phyloP scores from a whole-genome alignment of 2,888 invertebrate species.

The Agrochola lychnidis region DNA sequence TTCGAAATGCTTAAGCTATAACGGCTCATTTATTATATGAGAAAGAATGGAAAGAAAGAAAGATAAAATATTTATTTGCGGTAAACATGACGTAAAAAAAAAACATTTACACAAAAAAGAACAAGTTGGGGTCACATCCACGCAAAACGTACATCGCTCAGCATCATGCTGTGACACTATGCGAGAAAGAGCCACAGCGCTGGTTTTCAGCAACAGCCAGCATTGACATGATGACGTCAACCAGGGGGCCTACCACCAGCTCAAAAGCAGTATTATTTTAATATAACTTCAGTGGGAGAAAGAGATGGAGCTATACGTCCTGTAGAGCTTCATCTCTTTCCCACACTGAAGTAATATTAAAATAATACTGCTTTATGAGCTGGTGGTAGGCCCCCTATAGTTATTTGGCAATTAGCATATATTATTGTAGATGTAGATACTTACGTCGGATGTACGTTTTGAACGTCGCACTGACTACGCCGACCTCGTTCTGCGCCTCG shows the following conservation, averaged over 20 bases:
- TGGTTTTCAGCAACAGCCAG: background rate
- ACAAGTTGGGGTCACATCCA: too few species aligned
- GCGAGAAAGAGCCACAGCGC: background rate
- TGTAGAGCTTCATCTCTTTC: too few species aligned
- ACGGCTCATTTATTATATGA: background rate
- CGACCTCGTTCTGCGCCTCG: slow-evolving; percentile 44
- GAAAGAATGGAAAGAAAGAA: background rate
- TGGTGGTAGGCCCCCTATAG: too few species aligned
- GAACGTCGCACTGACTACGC: slow-evolving; percentile 24
- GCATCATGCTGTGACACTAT: background rate
- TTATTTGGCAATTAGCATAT: too few species aligned
- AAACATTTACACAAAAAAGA: too few species aligned
- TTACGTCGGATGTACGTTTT: slow-evolving; percentile 20
- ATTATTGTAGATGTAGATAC: background rate
- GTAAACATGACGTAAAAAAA: background rate
- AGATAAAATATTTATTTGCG: too few species aligned
- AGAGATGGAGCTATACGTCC: too few species aligned
- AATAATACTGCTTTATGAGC: too few species aligned
- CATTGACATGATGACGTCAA: background rate
- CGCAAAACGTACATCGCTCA: background rate
- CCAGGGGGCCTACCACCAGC: background rate
- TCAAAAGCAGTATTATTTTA: too few species aligned
- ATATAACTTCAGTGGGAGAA: too few species aligned
- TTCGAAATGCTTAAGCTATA: background rate
- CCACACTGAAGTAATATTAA: too few species aligned